Base-by-base conservation (phyloP, 2,797 vertebrate genomes). In the Pempheris klunzingeri region DNA sequence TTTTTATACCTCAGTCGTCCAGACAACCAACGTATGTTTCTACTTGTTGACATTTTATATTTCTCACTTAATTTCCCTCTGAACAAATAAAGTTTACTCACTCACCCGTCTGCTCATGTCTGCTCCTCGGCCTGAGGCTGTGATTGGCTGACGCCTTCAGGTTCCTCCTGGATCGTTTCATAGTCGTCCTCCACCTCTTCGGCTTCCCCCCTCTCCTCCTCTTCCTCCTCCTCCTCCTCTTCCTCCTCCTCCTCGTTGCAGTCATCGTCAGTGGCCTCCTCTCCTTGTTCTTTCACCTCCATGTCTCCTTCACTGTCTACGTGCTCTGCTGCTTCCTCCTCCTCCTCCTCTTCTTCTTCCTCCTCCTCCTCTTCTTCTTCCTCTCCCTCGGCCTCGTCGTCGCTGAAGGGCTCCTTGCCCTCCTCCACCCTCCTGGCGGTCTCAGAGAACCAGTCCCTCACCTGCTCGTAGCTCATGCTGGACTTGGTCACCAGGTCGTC, bases 401-500 rank as follows among this genome's bases (percentile, higher is more conserved):
- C 81, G 0, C 87, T 91, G 91, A 98, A 98, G 20, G 96, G 92
- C 85, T 96, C 94, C 67, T 92, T 55, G 17, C 97, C 97, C 80
- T 96, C 90, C 47, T 97, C 95, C 17, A 90, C 95, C 92, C 96
- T 93, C 71, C 93, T 92, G 58, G 93, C 87, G 10, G 96, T 92
- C 80, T 97, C 94, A 0, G 96, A 94, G 92, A 99, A 99, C 98
- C 98, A 99, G 89, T 98, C 97, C 86, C 98, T 94, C 77, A 99
- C 97, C 94, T 97, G 97, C 92, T 99, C 97, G 5, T 98, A 99
- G 84, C 98, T 97, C 97, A 99, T 98, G 65, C 95, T 96, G 63
- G 98, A 98, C 94, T 96, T 98, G 24, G 96, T 93, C 71, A 99
- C 98, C 77, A 99, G 95, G 73, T 99, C 97, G 11, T 99, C 97